phyloP scores from a whole-genome alignment of 2,888 invertebrate genomes.

The Tanytarsus gracilentus region DNA sequence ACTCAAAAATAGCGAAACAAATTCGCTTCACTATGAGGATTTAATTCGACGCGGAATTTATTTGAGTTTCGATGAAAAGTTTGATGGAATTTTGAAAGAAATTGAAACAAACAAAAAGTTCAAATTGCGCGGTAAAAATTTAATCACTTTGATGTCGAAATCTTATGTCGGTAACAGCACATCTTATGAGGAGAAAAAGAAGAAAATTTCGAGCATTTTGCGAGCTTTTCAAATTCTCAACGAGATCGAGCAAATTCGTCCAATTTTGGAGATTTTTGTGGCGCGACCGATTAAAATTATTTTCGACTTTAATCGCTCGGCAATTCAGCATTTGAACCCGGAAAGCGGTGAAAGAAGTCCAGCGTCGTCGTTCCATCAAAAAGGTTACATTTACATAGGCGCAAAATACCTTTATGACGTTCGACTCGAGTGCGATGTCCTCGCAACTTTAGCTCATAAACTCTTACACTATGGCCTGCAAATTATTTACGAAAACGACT shows the following conservation, averaged over 20 bases:
- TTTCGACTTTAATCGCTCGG: not conserved
- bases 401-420: not conserved
- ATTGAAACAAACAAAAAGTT: not conserved
- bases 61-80: not conserved
- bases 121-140: not conserved
- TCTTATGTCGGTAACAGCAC: not conserved
- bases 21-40: not conserved
- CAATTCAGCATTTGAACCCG: not conserved
- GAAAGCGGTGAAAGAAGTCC: not conserved
- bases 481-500: not conserved
- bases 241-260: not conserved
- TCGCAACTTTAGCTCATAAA: not conserved
- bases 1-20: not conserved
- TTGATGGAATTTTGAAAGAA: not conserved
- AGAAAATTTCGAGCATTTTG: not conserved
- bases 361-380: not conserved
- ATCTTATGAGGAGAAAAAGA: not conserved
- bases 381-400: not conserved
- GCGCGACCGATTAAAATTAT: not conserved
- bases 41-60: not conserved
- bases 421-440: not conserved
- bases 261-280: conserved; percentile 2
- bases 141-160: not conserved
- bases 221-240: not conserved
- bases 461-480: not conserved